Evolutionary conservation across 2,888 invertebrate species (phyloP).

Genomic region (Leptothorax acervorum): DNA sequence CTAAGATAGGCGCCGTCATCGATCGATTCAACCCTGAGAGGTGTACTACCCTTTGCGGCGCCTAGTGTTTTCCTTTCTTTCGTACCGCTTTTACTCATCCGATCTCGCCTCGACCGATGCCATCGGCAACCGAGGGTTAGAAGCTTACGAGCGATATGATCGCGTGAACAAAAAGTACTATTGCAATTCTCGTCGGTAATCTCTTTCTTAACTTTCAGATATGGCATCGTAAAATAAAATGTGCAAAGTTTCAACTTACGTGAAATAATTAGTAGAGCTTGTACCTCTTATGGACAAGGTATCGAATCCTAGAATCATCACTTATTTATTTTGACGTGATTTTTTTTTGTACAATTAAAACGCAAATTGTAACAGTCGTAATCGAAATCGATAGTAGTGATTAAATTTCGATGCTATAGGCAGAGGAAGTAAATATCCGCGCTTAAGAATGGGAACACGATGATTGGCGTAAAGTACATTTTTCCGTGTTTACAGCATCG

Average conservation of each 20-base stretch:
- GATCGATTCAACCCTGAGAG: conserved; percentile 68
- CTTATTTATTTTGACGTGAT: not conserved
- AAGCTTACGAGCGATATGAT: not conserved
- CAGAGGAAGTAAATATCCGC: not conserved
- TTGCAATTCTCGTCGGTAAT: not conserved
- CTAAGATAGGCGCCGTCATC: conserved; percentile 55
- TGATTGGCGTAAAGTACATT: not conserved
- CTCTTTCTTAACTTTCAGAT: not conserved
- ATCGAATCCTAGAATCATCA: not conserved
- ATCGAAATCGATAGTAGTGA: not conserved
- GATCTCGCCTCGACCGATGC: conserved; percentile 31
- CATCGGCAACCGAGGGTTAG: conserved; percentile 42
- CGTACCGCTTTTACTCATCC: conserved; percentile 32
- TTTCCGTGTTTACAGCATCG: conserved; percentile 22
- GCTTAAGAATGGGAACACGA: not conserved
- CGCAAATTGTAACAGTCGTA: not conserved
- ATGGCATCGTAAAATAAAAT: not conserved
- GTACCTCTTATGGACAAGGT: not conserved
- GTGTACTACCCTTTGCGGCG: conserved; percentile 30
- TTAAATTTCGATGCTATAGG: not conserved
- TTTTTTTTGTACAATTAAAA: not conserved
- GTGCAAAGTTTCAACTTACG: not conserved
- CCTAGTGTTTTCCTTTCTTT: conserved; percentile 58
- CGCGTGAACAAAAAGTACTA: not conserved
- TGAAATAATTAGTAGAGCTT: not conserved